Conservation (phyloP, 2,113 vertebrate species). For the Vimba vimba region DNA sequence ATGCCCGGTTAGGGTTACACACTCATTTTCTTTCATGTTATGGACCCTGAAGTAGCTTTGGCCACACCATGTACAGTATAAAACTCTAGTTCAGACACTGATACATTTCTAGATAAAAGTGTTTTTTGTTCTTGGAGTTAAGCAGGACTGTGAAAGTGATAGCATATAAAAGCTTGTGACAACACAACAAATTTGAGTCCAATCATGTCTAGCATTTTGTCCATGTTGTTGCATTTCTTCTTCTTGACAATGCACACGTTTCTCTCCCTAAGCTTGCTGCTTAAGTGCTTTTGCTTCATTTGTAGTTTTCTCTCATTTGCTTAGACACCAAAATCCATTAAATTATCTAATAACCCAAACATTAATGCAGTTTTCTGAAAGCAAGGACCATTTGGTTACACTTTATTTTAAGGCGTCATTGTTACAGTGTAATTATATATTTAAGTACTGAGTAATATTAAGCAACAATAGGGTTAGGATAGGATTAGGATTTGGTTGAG, state of each 20-base stretch:
- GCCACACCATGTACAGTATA: too few species aligned
- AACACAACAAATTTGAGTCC: neutral
- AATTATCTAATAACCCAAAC: neutral
- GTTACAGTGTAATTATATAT: too few species aligned
- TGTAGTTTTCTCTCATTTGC: conserved; percentile 1
- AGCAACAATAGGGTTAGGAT: too few species aligned
- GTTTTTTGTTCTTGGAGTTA: neutral
- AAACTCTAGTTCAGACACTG: too few species aligned
- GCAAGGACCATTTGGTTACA: neutral
- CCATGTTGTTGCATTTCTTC: neutral
- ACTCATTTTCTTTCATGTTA: too few species aligned
- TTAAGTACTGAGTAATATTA: too few species aligned
- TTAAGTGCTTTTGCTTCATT: neutral
- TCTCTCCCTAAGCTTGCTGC: neutral
- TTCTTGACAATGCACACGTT: neutral
- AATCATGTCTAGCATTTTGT: neutral
- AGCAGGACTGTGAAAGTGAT: neutral
- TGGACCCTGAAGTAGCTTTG: too few species aligned
- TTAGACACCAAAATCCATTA: neutral
- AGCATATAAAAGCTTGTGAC: neutral
- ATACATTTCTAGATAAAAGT: neutral
- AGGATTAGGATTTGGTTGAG: too few species aligned
- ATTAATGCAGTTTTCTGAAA: neutral
- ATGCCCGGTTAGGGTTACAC: too few species aligned
- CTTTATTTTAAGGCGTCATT: too few species aligned